These are phyloP conservation scores for Thereva unica DNA, from an alignment of 2,888 invertebrate species.

Conservation along the genomic window DNA sequence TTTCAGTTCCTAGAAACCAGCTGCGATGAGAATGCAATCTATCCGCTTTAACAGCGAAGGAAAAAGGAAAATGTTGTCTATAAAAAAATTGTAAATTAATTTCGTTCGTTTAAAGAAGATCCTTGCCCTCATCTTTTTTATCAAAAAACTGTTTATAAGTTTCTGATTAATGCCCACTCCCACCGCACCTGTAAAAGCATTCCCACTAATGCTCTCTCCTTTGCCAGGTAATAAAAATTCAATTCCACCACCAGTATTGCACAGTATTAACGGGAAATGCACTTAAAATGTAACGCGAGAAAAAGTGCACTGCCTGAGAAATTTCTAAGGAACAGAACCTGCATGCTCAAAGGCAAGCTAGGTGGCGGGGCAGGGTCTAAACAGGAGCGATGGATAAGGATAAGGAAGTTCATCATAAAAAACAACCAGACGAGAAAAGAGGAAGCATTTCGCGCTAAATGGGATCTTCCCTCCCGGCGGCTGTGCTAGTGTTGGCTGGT, in stretches of 20 bases:
- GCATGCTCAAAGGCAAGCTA: too few species aligned
- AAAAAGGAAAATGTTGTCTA: too few species aligned
- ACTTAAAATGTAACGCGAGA: constrained; percentile 24
- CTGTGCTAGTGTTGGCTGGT: constrained; percentile 12
- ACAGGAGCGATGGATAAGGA: too few species aligned
- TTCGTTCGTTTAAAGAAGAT: too few species aligned
- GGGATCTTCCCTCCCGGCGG: constrained; percentile 5
- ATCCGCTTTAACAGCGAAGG: constrained; percentile 7
- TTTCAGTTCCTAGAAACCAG: constrained; percentile 9
- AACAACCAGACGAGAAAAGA: constrained; percentile 9
- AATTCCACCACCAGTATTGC: constrained; percentile 24
- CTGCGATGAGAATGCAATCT: constrained; percentile 23
- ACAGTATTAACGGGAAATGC: constrained; percentile 5
- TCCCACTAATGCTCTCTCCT: constrained; percentile 19
- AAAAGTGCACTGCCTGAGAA: constrained; percentile 2
- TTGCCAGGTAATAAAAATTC: constrained; percentile 30
- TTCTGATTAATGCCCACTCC: too few species aligned
- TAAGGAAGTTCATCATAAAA: constrained; percentile 26
- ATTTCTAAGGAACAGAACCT: background rate
- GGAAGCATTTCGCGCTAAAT: constrained; percentile 12
- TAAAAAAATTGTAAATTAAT: constrained; percentile 26
- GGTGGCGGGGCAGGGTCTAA: too few species aligned
- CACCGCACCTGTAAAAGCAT: constrained; percentile 26
- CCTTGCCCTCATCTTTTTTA: too few species aligned
- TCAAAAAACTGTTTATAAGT: too few species aligned